Conservation (phyloP, 2,113 vertebrate species). For the Polypterus senegalus region DNA sequence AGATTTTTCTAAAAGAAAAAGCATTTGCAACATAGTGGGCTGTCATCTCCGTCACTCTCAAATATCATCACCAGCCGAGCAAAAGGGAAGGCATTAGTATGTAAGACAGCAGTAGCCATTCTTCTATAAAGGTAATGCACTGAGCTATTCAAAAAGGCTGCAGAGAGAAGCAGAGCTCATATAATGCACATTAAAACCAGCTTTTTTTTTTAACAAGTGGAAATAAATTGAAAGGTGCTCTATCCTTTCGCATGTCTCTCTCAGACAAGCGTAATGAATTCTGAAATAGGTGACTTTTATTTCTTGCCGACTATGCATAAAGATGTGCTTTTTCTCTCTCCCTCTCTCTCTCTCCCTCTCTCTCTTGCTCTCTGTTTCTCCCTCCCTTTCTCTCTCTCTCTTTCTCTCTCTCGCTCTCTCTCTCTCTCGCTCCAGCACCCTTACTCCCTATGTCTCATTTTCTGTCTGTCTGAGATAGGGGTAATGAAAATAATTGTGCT, state of each 20-base stretch:
- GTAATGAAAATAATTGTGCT: constrained; percentile 96
- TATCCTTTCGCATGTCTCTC: constrained; percentile 42
- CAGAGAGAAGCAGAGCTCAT: constrained; percentile 47
- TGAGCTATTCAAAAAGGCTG: constrained; percentile 36
- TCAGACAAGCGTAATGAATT: constrained; percentile 47
- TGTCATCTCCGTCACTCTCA: constrained; percentile 9
- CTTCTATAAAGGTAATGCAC: constrained; percentile 54
- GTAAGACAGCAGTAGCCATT: constrained; percentile 51
- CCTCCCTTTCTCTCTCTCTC: constrained; percentile 14
- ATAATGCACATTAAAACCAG: constrained; percentile 52
- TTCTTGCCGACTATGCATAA: constrained; percentile 51
- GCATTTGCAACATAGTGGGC: too few relatives aligned
- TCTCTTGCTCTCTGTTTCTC: constrained; percentile 13
- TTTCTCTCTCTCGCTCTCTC: constrained; percentile 47
- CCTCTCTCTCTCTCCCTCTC: constrained; percentile 40
- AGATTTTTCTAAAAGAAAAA: too few relatives aligned
- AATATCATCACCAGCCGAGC: constrained; percentile 37
- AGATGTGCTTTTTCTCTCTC: constrained; percentile 39
- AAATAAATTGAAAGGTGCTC: constrained; percentile 43
- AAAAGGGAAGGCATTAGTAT: constrained; percentile 55
- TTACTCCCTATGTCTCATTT: constrained; percentile 47
- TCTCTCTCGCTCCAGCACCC: constrained; percentile 33
- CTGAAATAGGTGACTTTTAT: constrained; percentile 54
- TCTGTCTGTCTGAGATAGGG: constrained; percentile 75
- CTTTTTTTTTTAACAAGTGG: constrained; percentile 47